Percentiles rank a stretch among this genome's conserved stretches.
These are phyloP conservation scores for Poicephalus gulielmi DNA, from an alignment of 2,113 vertebrate genomes.

Conservation along the genomic window DNA sequence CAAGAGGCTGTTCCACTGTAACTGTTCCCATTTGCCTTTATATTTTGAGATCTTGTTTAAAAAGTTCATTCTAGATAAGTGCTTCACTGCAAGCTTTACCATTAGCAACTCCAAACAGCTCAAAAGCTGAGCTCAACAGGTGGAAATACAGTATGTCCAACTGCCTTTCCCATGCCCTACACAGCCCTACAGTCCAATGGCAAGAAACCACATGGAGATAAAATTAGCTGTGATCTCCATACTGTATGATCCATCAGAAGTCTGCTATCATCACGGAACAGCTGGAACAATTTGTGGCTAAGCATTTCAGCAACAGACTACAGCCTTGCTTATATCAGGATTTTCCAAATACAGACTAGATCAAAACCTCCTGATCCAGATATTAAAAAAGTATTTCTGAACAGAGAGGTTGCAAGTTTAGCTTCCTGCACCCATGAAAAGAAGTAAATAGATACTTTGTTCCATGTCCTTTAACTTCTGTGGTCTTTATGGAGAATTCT, in stretches of 20 bases:
- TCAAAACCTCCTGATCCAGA: constrained; percentile 8
- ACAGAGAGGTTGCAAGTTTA: not conserved
- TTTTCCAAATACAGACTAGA: constrained; percentile 51
- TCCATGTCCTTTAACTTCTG: not conserved
- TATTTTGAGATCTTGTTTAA: not conserved
- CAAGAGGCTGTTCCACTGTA: not conserved
- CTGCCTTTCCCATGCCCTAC: not conserved
- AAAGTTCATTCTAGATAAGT: not conserved
- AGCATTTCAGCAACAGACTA: constrained; percentile 41
- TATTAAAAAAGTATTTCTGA: constrained; percentile 30
- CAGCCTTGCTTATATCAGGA: constrained; percentile 45
- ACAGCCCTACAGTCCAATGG: not conserved
- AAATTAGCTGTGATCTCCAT: constrained; percentile 54
- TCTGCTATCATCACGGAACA: constrained; percentile 55
- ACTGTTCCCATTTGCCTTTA: not conserved
- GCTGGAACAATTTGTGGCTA: constrained; percentile 59
- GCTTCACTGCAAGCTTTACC: not conserved
- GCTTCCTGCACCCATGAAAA: not conserved
- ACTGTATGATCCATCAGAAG: constrained; percentile 44
- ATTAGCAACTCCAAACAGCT: not conserved
- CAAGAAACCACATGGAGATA: constrained; percentile 35
- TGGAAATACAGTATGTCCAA: not conserved
- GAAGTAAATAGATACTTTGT: not conserved
- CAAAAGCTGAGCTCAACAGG: not conserved
- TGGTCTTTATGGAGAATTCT: not conserved